These are phyloP conservation scores for Bradypus variegatus DNA, from an alignment of 2,797 vertebrate genomes.

Conservation along the genomic window DNA sequence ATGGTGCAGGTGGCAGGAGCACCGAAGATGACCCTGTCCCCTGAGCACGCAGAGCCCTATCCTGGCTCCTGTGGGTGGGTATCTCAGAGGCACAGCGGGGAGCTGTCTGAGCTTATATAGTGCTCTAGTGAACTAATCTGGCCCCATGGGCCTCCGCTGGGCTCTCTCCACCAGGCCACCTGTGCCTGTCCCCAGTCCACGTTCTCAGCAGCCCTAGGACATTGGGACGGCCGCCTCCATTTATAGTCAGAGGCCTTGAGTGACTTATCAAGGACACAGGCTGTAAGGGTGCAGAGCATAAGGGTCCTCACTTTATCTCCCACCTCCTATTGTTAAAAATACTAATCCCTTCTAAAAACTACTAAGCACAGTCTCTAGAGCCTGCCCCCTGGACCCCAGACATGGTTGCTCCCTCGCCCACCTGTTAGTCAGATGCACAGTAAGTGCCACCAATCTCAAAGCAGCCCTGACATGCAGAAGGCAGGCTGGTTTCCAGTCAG, in stretches of 20 bases:
- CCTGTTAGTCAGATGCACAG: too few species aligned
- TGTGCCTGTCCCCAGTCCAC: accelerated
- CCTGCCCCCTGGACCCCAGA: not conserved
- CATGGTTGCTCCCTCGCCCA: too few species aligned
- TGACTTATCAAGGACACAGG: not conserved
- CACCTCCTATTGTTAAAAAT: not conserved
- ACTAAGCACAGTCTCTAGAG: not conserved
- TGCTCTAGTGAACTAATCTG: too few species aligned
- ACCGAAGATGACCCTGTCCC: too few species aligned
- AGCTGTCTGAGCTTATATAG: too few species aligned
- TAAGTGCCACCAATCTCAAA: too few species aligned
- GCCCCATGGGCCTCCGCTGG: too few species aligned
- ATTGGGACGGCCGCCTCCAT: accelerated
- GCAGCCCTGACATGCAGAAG: not conserved
- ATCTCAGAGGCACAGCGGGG: too few species aligned
- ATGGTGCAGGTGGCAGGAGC: too few species aligned
- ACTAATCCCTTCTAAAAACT: not conserved
- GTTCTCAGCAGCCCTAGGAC: not conserved
- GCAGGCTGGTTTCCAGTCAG: not conserved
- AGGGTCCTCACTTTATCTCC: not conserved
- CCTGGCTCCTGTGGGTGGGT: too few species aligned
- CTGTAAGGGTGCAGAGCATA: not conserved
- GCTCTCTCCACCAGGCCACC: too few species aligned
- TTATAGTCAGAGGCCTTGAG: not conserved
- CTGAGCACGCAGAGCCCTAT: too few species aligned